A percentile compares a stretch with the other conserved stretches of the same genome.
phyloP scores from a whole-genome alignment of 2,113 vertebrate genomes.

The Hydrochoerus hydrochaeris region DNA sequence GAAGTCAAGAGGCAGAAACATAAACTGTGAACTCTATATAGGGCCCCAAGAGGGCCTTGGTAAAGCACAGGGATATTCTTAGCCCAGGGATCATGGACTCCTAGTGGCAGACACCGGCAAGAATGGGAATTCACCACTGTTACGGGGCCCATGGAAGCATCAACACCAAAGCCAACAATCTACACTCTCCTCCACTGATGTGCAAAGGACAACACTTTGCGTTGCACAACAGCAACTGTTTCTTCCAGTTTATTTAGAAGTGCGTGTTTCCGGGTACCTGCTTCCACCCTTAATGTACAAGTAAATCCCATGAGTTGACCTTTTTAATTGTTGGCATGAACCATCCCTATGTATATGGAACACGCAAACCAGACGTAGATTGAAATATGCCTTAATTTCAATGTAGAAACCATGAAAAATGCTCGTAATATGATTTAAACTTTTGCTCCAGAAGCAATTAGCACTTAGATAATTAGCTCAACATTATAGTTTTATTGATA shows the following conservation, averaged over 20 bases:
- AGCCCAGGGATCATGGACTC: neutral
- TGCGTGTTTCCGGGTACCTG: neutral
- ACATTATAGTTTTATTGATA: neutral
- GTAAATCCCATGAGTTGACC: neutral
- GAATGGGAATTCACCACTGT: neutral
- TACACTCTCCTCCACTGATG: neutral
- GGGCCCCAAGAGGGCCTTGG: neutral
- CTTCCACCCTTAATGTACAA: neutral
- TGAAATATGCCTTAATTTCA: neutral
- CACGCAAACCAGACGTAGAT: neutral
- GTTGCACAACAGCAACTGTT: neutral
- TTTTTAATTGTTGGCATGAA: neutral
- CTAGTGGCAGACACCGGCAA: neutral
- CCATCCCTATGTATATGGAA: neutral
- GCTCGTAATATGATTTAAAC: neutral
- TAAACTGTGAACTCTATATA: neutral
- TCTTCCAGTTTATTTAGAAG: neutral
- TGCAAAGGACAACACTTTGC: neutral
- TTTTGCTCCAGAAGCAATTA: slow-evolving; percentile 35
- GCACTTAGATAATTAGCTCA: neutral
- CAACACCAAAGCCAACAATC: neutral
- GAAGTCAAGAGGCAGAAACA: slow-evolving; percentile 19
- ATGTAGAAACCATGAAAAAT: neutral
- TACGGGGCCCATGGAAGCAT: neutral
- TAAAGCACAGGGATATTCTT: neutral